Evolutionary conservation across 2,888 invertebrate species (phyloP).

Genomic region (Drosophila setosimentum): DNA sequence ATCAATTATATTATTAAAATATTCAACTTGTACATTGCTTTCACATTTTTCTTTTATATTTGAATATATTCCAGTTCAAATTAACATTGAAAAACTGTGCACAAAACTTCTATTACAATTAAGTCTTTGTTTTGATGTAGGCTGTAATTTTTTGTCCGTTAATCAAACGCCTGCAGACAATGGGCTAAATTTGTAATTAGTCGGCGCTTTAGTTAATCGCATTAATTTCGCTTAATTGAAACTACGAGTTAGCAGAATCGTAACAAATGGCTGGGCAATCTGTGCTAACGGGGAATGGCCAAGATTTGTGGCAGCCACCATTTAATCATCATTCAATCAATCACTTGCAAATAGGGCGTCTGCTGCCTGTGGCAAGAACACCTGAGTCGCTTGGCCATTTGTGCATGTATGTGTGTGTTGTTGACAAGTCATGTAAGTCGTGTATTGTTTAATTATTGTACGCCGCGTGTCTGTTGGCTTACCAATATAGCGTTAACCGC

Average conservation of each 20-base stretch:
- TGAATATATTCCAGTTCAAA: neutral
- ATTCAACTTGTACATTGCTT: too few relatives aligned
- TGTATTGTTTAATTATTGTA: conserved; percentile 74
- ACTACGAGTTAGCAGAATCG: conserved; percentile 38
- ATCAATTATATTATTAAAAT: too few relatives aligned
- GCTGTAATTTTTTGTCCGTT: conserved; percentile 29
- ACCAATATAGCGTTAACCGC: conserved; percentile 76
- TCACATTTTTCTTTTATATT: neutral
- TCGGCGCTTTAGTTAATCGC: conserved; percentile 56
- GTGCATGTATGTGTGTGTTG: conserved; percentile 46
- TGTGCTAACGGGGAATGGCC: conserved; percentile 18
- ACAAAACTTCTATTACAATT: neutral
- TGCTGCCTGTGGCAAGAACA: conserved; percentile 28
- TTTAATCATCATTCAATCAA: conserved; percentile 66
- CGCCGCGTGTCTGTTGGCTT: conserved; percentile 58
- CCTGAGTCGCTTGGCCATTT: conserved; percentile 21
- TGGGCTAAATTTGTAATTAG: conserved; percentile 16
- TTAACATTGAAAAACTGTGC: neutral
- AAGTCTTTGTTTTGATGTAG: conserved; percentile 1
- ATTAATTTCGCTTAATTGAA: conserved; percentile 69
- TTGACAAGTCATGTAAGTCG: conserved; percentile 67
- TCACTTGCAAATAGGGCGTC: conserved; percentile 59
- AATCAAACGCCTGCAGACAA: conserved; percentile 39
- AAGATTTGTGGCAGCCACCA: conserved; percentile 56
- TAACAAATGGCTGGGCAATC: conserved; percentile 30